Evolutionary conservation across 1,140 invertebrate species (phyloP).

Genomic region (Maconellicoccus hirsutus): DNA sequence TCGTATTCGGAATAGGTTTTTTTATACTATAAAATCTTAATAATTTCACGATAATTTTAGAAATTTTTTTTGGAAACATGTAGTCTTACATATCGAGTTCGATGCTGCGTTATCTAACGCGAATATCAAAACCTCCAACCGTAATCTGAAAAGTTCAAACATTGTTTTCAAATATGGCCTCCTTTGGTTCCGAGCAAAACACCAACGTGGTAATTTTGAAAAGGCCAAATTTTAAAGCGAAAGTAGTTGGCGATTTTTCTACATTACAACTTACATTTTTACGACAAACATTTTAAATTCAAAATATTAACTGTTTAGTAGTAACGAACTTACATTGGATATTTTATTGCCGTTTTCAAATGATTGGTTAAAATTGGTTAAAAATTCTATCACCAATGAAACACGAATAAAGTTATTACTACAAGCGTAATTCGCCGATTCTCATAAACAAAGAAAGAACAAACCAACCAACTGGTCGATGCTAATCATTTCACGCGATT

Average conservation of each 20-base stretch:
- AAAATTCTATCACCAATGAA: constrained; percentile 53
- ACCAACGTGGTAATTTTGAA: not conserved
- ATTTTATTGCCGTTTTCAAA: constrained; percentile 52
- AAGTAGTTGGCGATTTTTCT: too few relatives aligned
- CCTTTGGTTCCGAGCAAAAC: constrained; percentile 14
- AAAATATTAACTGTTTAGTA: constrained; percentile 30
- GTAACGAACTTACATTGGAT: constrained; percentile 59
- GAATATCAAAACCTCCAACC: too few relatives aligned
- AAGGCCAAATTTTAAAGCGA: not conserved
- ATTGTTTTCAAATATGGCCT: not conserved
- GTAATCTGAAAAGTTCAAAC: too few relatives aligned
- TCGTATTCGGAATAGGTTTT: too few relatives aligned
- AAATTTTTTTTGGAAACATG: not conserved
- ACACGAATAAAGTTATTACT: constrained; percentile 35
- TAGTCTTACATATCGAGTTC: not conserved
- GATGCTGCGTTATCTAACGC: too few relatives aligned
- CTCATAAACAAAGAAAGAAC: not conserved
- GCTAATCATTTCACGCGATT: too few relatives aligned
- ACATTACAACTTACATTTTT: too few relatives aligned
- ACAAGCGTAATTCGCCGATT: constrained; percentile 8
- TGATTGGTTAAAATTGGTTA: constrained; percentile 58
- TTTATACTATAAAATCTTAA: too few relatives aligned
- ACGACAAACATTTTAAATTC: too few relatives aligned
- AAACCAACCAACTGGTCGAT: too few relatives aligned
- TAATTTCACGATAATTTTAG: too few relatives aligned